These are phyloP conservation scores for Glyphotaelius pellucidus DNA, from an alignment of 2,888 invertebrate genomes.

Conservation along the genomic window DNA sequence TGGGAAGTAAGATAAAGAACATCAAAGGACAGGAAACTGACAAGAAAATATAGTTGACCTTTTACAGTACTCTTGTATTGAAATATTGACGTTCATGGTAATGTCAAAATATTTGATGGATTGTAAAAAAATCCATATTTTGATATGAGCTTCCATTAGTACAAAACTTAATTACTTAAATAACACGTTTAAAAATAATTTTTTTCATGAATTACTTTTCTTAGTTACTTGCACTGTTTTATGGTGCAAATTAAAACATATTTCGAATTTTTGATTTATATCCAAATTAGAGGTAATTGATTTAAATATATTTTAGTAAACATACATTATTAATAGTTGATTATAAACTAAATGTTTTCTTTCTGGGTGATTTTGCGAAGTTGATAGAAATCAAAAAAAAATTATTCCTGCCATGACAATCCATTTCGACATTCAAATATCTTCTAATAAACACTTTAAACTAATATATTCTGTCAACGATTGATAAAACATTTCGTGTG, in stretches of 20 bases:
- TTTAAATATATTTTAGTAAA: neutral
- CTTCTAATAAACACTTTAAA: neutral
- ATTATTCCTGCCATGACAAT: no score
- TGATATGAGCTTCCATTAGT: no score
- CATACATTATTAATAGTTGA: neutral
- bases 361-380: neutral
- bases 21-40: no score
- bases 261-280: neutral
- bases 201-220: no score
- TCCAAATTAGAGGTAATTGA: no score
- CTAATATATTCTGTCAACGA: neutral
- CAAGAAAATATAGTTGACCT: neutral
- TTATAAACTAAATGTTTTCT: no score
- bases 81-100: neutral
- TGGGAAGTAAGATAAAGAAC: conserved; percentile 1
- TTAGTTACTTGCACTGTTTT: neutral
- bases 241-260: no score
- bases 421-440: neutral
- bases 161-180: no score
- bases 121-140: no score
- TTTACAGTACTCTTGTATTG: neutral
- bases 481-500: neutral
- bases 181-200: no score
- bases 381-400: neutral
- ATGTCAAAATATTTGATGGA: no score